Evolutionary conservation across 1,140 invertebrate genomes (phyloP), one percentile per base, ranked within the genome.

Genomic region (Drosophila bipectinata): DNA sequence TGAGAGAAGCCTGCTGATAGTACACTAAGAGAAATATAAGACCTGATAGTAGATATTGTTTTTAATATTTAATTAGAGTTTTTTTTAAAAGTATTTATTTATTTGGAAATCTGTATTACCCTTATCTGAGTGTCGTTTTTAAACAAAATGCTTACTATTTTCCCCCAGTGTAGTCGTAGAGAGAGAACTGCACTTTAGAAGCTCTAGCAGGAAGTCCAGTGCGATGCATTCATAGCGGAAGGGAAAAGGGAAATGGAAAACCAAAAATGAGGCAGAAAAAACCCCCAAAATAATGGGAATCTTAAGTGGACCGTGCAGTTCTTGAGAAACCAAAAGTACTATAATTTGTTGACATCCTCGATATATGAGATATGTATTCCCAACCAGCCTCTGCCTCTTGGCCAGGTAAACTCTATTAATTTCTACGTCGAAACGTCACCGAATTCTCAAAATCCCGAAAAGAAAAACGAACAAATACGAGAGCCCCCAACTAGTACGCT

Each of bases 191-290:
- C 81, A 73, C 34, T 80, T 68, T 66, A 14, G 61, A 73, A 77
- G 74, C 60, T 72, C 45, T 3, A 69, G 56, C 77, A 75, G 77
- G 62, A 85, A 81, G 72, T 83, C 59, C 45, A 58, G 61, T 55
- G 79, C 79, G 41, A 61, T 87, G 81, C 81, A 87, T 58, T 68
- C 44, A 37, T 34, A 58, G 7, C 41, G 15, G 15, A 10, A n/a
- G 34, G 34, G 34, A 37, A 55, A 58, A 37, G 41, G 49, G 56
- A 30, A 53, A 45, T 18, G 51, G 69, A 49, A 62, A 55, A 64
- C 44, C 57, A 49, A 63, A 55, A 54, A 54, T 28, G 34, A 55
- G 51, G 18, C 18, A 57, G n/a, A 5, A 18, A 30, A 41, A 60
- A 68, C 67, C 41, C 44, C 41, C n/a, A 41, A 44, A 1, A 37